Base-by-base conservation (phyloP, 2,113 vertebrate genomes). In the Rostratula benghalensis region DNA sequence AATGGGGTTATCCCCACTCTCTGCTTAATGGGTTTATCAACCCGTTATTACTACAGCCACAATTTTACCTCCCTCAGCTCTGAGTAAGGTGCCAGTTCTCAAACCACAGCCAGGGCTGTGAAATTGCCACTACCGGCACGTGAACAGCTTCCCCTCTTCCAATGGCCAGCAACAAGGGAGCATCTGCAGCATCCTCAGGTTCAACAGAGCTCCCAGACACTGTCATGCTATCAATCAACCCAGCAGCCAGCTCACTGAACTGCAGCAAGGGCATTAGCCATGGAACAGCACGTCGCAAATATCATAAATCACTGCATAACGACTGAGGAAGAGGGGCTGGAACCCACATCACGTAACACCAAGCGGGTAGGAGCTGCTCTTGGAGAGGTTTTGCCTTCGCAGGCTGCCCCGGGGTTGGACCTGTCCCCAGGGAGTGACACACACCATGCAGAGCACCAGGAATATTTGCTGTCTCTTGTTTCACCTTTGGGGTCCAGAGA, bases 71-170 rank as follows among this genome's bases (percentile, higher is more conserved):
- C 64, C 37, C 33, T 15, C 46, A 68, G 25, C 48, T 75, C 79
- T 3, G 27, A 60, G 57, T 2, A 13, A 48, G 3, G 17, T 56
- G 57, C 24, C 0, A 0, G 28, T 64, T 69, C 73, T 60, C 71
- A 41, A 39, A 60, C 35, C 39, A 71, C 48, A 76, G 67, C 16
- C 28, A 71, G 28, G 22, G 28, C 70, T 51, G 15, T 37, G 56
- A 76, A 84, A 85, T 3, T 24, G 37, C n/a, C n/a, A 68, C 69
- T 0, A 0, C 1, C 0, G 1, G 69, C 67, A 51, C 0, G 0
- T 5, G 28, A 93, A 37, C 46, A 37, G 39, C 61, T 90, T 84
- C 50, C 21, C 14, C 21, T 69, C 67, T 88, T 46, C 39, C 39
- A 76, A 6, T 14, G 75, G 78, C 43, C 83, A 93, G 63, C n/a